A percentile compares a stretch with the other conserved stretches of the same genome.
Conservation (phyloP, 2,113 vertebrate species). For the Datnioides undecimradiatus region DNA sequence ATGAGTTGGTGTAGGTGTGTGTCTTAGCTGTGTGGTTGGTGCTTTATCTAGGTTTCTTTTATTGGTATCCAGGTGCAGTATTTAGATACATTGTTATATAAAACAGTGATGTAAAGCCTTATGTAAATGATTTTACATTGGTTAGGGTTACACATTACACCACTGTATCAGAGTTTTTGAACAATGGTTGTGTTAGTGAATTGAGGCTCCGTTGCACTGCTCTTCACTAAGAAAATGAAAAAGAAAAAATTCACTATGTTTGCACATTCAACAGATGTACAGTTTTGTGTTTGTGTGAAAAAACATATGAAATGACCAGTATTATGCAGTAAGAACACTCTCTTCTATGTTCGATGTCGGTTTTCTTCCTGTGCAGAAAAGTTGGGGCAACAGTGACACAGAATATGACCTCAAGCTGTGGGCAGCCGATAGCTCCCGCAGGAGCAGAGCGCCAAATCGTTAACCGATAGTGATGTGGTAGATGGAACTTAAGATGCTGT, state of each 20-base stretch:
- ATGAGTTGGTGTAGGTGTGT: constrained; percentile 23
- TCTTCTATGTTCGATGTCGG: constrained; percentile 26
- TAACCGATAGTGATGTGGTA: constrained; percentile 19
- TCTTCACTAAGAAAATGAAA: constrained; percentile 26
- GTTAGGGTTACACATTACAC: too few relatives aligned
- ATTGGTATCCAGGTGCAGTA: constrained; percentile 1
- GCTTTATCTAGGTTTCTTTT: constrained; percentile 27
- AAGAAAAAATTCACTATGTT: neutral
- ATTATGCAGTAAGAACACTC: constrained; percentile 27
- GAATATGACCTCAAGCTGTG: constrained; percentile 45
- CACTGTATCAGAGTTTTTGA: neutral
- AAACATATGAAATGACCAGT: constrained; percentile 12
- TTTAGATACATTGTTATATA: constrained; percentile 41
- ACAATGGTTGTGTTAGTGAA: neutral
- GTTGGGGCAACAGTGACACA: constrained; percentile 26
- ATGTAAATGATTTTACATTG: too few relatives aligned
- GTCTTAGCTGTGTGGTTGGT: constrained; percentile 2
- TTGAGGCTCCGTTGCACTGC: neutral
- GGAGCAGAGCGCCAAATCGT: constrained; percentile 21
- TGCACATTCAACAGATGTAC: constrained; percentile 47
- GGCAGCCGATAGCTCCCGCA: constrained; percentile 31
- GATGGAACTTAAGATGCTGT: constrained; percentile 46
- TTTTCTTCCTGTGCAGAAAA: constrained; percentile 48
- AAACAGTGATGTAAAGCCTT: constrained; percentile 23
- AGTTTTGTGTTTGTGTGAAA: constrained; percentile 29